Evolutionary conservation across 2,888 invertebrate species (phyloP), one percentile per base, ranked within the genome.

Genomic region (Pheosia tremula): DNA sequence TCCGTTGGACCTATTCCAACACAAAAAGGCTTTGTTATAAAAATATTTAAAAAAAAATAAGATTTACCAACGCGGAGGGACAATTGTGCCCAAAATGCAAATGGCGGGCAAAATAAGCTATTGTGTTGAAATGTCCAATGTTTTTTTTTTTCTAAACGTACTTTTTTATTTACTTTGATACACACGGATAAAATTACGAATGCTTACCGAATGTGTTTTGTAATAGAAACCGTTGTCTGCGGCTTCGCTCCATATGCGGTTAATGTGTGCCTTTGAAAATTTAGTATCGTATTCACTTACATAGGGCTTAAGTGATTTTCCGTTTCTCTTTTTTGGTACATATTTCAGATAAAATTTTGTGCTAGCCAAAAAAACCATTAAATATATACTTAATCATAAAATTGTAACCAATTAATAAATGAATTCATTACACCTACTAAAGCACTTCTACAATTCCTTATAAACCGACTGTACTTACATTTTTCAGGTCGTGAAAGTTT

Each of bases 401-500:
- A 43, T 8, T 9, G 43, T 43, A 9, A 43, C 43, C 8, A 43
- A 43, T 4, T 6, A 5, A 5, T 7, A 43, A 43, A 43, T 0
- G 9, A 43, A 7, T 43, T 6, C 8, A 9, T 0, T 8, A 7
- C 8, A 5, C 2, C 5, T 41, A 41, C 41, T 50, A 50, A 24
- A 24, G 24, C 24, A 24, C 24, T 50, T 50, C 8, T 24, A 11
- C 47, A n/a, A 47, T 4, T n/a, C n/a, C 4, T n/a, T n/a, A 47
- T 47, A n/a, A n/a, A 4, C 47, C 4, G 10, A 64, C 64, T 64
- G 37, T 60, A 36, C 41, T 58, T 54, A 64, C 64, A 56, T 60
- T 56, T 59, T 61, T 60, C 57, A 47, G 66, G 52, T 39, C 57
- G 41, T 54, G 13, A 47, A 68, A 72, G 63, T 72, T 71, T 66